Evolutionary conservation across 2,797 vertebrate species (phyloP), one percentile per base, ranked within the genome.

Genomic region (Pantherophis alleghaniensis): DNA sequence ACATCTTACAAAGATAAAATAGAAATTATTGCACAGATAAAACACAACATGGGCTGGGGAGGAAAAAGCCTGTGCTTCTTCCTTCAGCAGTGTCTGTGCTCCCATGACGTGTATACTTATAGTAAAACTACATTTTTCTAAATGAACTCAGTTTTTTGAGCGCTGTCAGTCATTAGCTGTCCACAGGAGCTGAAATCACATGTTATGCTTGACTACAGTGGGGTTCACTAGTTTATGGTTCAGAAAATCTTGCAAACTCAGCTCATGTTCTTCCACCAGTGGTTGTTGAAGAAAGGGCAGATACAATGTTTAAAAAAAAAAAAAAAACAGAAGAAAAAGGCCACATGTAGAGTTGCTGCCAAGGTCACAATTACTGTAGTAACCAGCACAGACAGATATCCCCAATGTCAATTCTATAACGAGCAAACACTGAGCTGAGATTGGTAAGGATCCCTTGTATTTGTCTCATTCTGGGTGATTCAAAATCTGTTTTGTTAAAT

Each of bases 391-490:
- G 83, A 32, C 12, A 61, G 79, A 13, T 22, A 9, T 57, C 13
- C 61, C 92, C 91, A 0, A 32, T 63, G 26, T 11, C 89, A n/a
- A 20, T 89, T 93, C 69, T 94, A 57, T 94, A 93, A 28, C 60
- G 56, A 69, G 24, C 95, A 94, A 91, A 94, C 94, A 95, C 89
- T 13, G 4, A 96, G 28, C 94, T 94, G 60, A 92, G 74, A 61
- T 96, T 95, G 94, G 95, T 96, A 95, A 90, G 94, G 95, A 95
- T 95, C 96, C 94, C 92, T 95, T 74, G 53, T 83, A 92, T 42
- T 94, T 96, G 94, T 93, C 95, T 96, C 63, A 94, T 94, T 92
- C 89, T 93, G 94, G 90, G 88, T 95, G 95, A 95, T 94, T 93
- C 88, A 94, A 93, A 94, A 94, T 3, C 9, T 88, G 92, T 89